Evolutionary conservation across 35 echinoderm and acorn worm genomes (phyloP).

Genomic region (Chiridota heheva): DNA sequence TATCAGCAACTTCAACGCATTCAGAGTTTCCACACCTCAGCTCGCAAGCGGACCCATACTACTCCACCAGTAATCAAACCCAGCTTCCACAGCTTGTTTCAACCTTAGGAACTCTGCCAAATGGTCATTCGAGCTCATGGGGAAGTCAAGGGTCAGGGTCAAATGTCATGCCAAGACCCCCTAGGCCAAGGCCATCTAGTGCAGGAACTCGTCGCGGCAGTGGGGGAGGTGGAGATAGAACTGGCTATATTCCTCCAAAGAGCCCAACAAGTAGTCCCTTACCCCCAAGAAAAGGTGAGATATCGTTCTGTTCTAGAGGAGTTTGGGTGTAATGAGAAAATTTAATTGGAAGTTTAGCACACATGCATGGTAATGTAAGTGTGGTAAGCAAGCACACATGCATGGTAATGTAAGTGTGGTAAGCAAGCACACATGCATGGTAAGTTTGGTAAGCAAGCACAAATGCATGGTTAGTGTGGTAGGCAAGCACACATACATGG

Average conservation of each 20-base stretch:
- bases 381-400: no score
- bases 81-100: constrained; percentile 58
- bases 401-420: no score
- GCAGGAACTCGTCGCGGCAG: constrained; percentile 79
- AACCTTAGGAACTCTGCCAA: neutral
- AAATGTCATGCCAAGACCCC: constrained; percentile 80
- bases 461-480: no score
- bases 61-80: constrained; percentile 4
- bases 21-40: constrained; percentile 57
- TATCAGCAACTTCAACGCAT: constrained; percentile 33
- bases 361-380: no score
- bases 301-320: neutral
- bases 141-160: constrained; percentile 9
- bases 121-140: constrained; percentile 41
- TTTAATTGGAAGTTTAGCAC: neutral
- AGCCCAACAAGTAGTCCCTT: constrained; percentile 83
- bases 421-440: no score
- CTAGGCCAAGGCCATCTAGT: constrained; percentile 87
- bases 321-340: neutral
- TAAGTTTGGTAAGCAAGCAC: no score
- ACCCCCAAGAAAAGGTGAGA: constrained; percentile 85
- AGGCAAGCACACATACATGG: no score
- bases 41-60: constrained; percentile 18
- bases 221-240: constrained; percentile 39
- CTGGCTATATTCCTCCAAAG: constrained; percentile 20